These are phyloP conservation scores for Xestoiulus laeticollis DNA, from an alignment of 2,888 invertebrate genomes.

Conservation along the genomic window DNA sequence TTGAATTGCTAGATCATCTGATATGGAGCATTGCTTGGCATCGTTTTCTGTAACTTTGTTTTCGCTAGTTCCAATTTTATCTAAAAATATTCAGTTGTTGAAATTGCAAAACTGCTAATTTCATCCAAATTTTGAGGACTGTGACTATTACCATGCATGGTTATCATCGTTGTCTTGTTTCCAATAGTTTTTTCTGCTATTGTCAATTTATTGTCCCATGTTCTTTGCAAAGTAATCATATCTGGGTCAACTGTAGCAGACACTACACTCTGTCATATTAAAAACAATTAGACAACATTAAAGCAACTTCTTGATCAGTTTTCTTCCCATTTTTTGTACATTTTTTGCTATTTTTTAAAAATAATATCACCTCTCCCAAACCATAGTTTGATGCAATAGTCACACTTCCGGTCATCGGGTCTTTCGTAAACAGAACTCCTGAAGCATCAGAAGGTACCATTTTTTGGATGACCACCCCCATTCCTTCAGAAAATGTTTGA, in stretches of 20 bases:
- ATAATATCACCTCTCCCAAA: constrained; percentile 73
- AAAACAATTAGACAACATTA: background rate
- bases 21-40: constrained; percentile 68
- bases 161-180: background rate
- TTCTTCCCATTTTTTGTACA: constrained; percentile 62
- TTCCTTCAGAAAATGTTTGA: constrained; percentile 72
- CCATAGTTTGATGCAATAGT: constrained; percentile 82
- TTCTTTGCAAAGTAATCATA: constrained; percentile 71
- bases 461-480: constrained; percentile 83
- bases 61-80: constrained; percentile 65
- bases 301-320: constrained; percentile 34
- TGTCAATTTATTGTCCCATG: constrained; percentile 66
- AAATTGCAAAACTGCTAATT: background rate
- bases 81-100: constrained; percentile 56
- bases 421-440: constrained; percentile 83
- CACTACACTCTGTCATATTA: constrained; percentile 75
- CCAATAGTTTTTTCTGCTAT: constrained; percentile 61
- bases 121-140: background rate
- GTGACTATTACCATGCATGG: constrained; percentile 21
- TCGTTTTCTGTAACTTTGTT: constrained; percentile 60
- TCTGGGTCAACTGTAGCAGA: constrained; percentile 82
- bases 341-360: background rate
- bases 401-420: constrained; percentile 78
- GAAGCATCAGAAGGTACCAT: constrained; percentile 74
- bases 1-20: constrained; percentile 68